Base-by-base conservation (phyloP, 2,888 invertebrate species). In the Platycheirus rosarum region DNA sequence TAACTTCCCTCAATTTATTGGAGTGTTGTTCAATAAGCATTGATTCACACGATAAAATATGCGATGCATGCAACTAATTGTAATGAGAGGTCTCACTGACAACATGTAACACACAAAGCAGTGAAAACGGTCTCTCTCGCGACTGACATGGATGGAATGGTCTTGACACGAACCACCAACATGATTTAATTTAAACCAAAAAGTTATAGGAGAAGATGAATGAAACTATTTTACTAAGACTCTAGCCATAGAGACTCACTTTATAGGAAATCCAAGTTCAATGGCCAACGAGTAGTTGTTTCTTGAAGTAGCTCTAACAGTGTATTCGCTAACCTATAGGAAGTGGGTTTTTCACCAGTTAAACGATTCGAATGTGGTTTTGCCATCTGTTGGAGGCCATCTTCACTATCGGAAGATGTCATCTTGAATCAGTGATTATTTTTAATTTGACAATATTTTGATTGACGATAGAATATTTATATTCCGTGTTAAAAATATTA, bases 251-350 rank as follows among this genome's bases (percentile, higher is more conserved):
- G 35, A 14, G 44, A 26, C 62, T 35, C 26, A 66, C 37, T 44
- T 42, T 40, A 23, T 66, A 44, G 16, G 40, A 44, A 63, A 35
- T 60, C n/a, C 51, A 76, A 80, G 80, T 80, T 80, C 80, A 80
- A 70, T 70, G 80, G 60, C 80, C 80, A 26, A 75, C 16, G 23
- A 29, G 44, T 57, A 35, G 20, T n/a, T 55, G 8, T 16, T 42
- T 42, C 14, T 42, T 42, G 6, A 26, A n/a, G 11, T 5, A 57
- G 40, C 23, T 57, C 37, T 2, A 11, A 16, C 13, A 3, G 7
- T n/a, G n/a, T n/a, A n/a, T n/a, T 16, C 23, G 42, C 57, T 26
- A 26, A 3, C 29, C 23, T 23, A 23, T 23, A 60, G 60, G 60
- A 60, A 60, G 60, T 60, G 11, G 11, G 11, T 16, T 5, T 44